A percentile compares a stretch with the other conserved stretches of the same genome.
Evolutionary conservation across 92 coral and sea anemone genomes (phyloP).

Genomic region (Palythoa caribaeorum): DNA sequence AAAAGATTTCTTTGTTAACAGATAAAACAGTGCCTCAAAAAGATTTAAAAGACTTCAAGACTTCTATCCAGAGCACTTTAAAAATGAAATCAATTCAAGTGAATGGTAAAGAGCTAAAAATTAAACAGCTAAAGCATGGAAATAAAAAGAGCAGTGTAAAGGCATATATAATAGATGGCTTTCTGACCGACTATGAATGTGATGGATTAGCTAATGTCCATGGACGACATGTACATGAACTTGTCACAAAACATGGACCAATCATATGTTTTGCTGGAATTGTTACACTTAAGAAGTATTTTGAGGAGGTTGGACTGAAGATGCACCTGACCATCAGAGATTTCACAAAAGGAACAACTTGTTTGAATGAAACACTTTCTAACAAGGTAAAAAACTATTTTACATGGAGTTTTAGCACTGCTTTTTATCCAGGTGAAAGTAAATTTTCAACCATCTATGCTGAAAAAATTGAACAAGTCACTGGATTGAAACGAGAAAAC

Average conservation of each 20-base stretch:
- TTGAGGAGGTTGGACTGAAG: constrained; percentile 75
- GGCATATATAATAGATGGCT: constrained; percentile 85
- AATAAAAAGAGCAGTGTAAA: constrained; percentile 71
- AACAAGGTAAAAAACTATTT: constrained; percentile 67
- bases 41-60: constrained; percentile 68
- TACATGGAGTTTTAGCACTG: constrained; percentile 95
- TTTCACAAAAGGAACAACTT: constrained; percentile 86
- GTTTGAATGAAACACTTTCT: constrained; percentile 92
- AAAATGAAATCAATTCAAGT: constrained; percentile 65
- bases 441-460: constrained; percentile 85
- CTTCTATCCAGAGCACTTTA: constrained; percentile 70
- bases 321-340: constrained; percentile 77
- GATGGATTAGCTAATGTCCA: constrained; percentile 82
- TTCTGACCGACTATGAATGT: constrained; percentile 82
- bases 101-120: constrained; percentile 59
- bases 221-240: constrained; percentile 68
- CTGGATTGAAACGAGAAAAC: constrained; percentile 85
- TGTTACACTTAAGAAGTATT: constrained; percentile 77
- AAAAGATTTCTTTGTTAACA: background rate
- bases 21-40: constrained; percentile 9
- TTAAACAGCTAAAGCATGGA: constrained; percentile 67
- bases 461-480: constrained; percentile 77
- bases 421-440: constrained; percentile 97
- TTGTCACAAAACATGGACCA: constrained; percentile 74
- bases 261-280: constrained; percentile 90